Conservation (phyloP, 1,140 invertebrate species). For the Caenorhabditis remanei region DNA sequence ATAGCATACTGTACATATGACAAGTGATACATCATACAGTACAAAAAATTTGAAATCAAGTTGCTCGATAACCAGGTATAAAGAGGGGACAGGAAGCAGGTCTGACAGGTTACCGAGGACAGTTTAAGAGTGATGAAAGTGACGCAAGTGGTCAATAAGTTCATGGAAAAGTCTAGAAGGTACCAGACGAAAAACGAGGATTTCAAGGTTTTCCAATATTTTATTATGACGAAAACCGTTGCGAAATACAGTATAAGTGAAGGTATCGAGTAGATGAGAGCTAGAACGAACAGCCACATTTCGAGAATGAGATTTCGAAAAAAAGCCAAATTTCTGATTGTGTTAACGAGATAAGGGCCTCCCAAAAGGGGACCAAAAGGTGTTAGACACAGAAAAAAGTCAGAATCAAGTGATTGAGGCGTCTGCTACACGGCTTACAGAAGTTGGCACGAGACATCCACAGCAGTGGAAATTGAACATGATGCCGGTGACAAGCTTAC, state of each 20-base stretch:
- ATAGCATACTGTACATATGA: constrained; percentile 32
- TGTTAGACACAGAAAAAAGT: no score
- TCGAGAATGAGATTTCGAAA: neutral
- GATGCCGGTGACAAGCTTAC: neutral
- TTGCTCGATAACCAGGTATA: neutral
- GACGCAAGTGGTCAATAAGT: neutral
- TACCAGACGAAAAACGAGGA: constrained; percentile 32
- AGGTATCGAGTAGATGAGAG: constrained; percentile 6
- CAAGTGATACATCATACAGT: constrained; percentile 22
- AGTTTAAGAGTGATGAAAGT: constrained; percentile 17
- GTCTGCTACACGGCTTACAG: neutral
- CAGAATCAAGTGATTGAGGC: neutral
- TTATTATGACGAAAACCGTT: constrained; percentile 20
- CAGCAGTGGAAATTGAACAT: neutral
- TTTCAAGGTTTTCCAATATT: constrained; percentile 10
- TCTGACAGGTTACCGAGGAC: constrained; percentile 3
- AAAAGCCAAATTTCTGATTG: no score
- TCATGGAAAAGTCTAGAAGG: neutral
- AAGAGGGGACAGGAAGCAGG: neutral
- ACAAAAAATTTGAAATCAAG: neutral
- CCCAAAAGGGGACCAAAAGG: no score
- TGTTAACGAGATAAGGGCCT: no score
- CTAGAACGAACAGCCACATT: neutral
- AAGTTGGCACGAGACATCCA: neutral
- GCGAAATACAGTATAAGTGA: constrained; percentile 3